These are phyloP conservation scores for Eulemur rufifrons DNA, from an alignment of 2,113 vertebrate genomes.

Conservation along the genomic window DNA sequence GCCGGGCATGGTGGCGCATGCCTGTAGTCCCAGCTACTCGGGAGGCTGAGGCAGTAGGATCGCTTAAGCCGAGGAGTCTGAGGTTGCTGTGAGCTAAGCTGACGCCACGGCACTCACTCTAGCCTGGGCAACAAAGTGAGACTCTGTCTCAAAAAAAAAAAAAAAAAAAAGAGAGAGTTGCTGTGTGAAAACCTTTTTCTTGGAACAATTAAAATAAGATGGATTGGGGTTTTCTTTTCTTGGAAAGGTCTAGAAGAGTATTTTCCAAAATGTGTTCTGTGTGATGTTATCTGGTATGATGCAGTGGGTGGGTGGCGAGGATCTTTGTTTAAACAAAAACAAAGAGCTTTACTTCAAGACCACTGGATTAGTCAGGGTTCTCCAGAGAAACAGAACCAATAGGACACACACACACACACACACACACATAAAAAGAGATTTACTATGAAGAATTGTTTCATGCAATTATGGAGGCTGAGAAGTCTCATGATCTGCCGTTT, in stretches of 20 bases:
- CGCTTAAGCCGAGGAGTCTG: too few relatives aligned
- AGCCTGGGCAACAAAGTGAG: too few relatives aligned
- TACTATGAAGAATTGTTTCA: neutral
- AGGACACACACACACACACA: neutral
- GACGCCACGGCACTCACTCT: too few relatives aligned
- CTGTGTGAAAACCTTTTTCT: neutral
- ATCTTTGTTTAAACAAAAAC: neutral
- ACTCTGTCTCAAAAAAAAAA: too few relatives aligned
- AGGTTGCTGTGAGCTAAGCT: too few relatives aligned
- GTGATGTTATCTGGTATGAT: neutral
- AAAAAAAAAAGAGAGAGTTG: neutral
- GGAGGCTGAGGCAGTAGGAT: too few relatives aligned
- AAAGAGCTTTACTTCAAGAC: neutral
- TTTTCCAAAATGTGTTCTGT: neutral
- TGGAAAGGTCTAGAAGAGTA: neutral
- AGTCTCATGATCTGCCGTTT: neutral
- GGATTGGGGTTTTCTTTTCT: neutral
- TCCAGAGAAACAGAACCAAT: neutral
- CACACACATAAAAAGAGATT: neutral
- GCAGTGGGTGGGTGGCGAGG: neutral
- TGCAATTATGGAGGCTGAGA: neutral
- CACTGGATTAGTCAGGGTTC: neutral
- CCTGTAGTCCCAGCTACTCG: too few relatives aligned
- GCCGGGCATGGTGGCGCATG: too few relatives aligned
- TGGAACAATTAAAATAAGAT: conserved; percentile 1